Base-by-base conservation (phyloP, 2,113 vertebrate species). In the Onychorhynchus coronatus region DNA sequence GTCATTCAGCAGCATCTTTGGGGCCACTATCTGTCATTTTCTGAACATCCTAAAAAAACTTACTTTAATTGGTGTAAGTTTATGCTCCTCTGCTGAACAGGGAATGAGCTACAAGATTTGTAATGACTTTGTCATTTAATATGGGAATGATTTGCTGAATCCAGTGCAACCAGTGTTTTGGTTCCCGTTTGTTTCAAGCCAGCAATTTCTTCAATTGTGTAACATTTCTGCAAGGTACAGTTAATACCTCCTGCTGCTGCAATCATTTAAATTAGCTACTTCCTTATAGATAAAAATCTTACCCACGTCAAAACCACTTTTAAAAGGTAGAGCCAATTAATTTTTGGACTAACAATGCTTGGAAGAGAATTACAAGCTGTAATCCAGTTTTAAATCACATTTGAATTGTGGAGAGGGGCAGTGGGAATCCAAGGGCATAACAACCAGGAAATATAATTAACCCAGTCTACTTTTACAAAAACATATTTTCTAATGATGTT, bases 231-330 rank as follows among this genome's bases (percentile, higher is more conserved):
- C 30, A 73, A 95, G 79, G 91, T 94, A 97, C 80, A 88, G 76
- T 89, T 96, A 91, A 95, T 85, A 66, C 71, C 89, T 83, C 62
- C 77, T 47, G 65, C 77, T 85, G 56, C 76, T 84, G 46, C 56
- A 95, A 83, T 91, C 14, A 63, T 62, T 81, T 88, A 92, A 95
- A 95, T 89, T 66, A 93, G 87, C 74, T 85, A 49, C n/a, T 89
- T 93, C 88, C 85, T 95, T 50, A 53, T 6, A 94, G 91, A 93
- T 92, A 90, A 89, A 95, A 77, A 95, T 94, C 95, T 95, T 24
- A 77, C 31, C 65, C 62, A 74, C 11, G 25, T 91, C 85, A 93
- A 63, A 93, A 95, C 90, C 91, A 68, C 71, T 82, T 83, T 81
- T 63, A 91, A 95, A 91, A 88, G 75, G 65, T 8, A 92, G 14